Percentiles rank a stretch among this genome's conserved stretches.
Evolutionary conservation across 2,888 invertebrate genomes (phyloP).

Genomic region (Tetragonula carbonaria): DNA sequence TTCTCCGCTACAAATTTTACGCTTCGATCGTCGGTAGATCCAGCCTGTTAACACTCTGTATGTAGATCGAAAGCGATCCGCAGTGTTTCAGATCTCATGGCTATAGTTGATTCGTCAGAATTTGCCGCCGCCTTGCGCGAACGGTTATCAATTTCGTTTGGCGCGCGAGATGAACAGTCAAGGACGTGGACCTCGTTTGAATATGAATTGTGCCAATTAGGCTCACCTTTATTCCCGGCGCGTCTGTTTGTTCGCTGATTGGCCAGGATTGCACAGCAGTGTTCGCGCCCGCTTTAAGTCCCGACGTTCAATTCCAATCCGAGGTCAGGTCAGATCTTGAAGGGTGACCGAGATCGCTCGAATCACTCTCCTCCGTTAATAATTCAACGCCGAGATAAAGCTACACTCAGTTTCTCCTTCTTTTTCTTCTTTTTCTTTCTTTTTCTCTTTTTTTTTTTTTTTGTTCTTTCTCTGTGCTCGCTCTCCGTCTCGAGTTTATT

Average conservation of each 20-base stretch:
- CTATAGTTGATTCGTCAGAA: slow-evolving; percentile 19
- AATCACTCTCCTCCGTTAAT: slow-evolving; percentile 32
- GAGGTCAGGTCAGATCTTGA: slow-evolving; percentile 71
- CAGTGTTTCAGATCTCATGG: background rate
- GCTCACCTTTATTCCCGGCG: slow-evolving; percentile 80
- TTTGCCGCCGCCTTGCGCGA: slow-evolving; percentile 52
- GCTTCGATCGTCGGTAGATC: no score
- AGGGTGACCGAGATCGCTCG: slow-evolving; percentile 62
- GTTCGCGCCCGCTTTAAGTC: slow-evolving; percentile 61
- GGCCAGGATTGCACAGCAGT: slow-evolving; percentile 75
- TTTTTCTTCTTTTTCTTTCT: background rate
- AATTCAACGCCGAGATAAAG: slow-evolving; percentile 34
- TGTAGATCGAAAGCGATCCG: background rate
- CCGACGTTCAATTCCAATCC: slow-evolving; percentile 63
- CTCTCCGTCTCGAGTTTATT: slow-evolving; percentile 21
- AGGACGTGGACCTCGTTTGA: slow-evolving; percentile 80
- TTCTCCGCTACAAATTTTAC: no score
- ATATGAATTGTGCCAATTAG: slow-evolving; percentile 82
- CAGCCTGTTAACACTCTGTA: background rate
- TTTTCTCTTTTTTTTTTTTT: background rate
- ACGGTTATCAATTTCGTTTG: slow-evolving; percentile 69
- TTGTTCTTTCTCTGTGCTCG: background rate
- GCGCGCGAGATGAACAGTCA: slow-evolving; percentile 71
- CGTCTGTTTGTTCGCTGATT: slow-evolving; percentile 82
- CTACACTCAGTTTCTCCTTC: background rate